Evolutionary conservation across 2,113 vertebrate species (phyloP).

Genomic region (Abramis brama): DNA sequence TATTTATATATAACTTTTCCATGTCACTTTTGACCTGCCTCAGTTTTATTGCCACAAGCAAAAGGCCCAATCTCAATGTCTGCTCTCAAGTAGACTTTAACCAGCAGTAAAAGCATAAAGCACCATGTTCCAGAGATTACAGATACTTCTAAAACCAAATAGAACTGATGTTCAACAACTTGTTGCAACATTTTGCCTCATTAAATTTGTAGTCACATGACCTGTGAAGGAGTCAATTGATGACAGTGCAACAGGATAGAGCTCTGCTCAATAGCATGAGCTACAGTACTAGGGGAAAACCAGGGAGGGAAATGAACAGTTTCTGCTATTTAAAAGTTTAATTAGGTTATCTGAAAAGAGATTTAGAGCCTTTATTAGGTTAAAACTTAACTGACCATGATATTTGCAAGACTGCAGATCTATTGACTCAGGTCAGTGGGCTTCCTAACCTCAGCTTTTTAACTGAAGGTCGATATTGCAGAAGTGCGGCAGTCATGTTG

Average conservation of each 20-base stretch:
- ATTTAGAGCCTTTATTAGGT: constrained; percentile 26
- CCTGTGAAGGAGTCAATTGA: too few species aligned
- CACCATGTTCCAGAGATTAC: background rate
- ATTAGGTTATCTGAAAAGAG: constrained; percentile 24
- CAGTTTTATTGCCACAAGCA: constrained; percentile 28
- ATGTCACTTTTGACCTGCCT: constrained; percentile 9
- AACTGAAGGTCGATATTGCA: background rate
- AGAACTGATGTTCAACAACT: background rate
- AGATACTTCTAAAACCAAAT: constrained; percentile 7
- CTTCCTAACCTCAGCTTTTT: background rate
- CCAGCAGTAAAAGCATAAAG: constrained; percentile 36
- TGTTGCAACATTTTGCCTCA: constrained; percentile 11
- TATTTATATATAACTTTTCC: background rate
- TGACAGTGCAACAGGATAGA: too few species aligned
- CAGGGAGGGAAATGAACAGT: too few species aligned
- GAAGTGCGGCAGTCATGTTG: background rate
- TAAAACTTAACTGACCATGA: constrained; percentile 7
- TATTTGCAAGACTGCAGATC: constrained; percentile 17
- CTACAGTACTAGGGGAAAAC: too few species aligned
- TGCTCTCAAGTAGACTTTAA: constrained; percentile 26
- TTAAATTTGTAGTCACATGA: too few species aligned
- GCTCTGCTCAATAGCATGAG: too few species aligned
- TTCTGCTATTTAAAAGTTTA: too few species aligned
- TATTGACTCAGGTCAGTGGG: constrained; percentile 17
- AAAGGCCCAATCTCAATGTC: constrained; percentile 7